Evolutionary conservation across 92 coral and sea anemone species (phyloP), one percentile per base, ranked within the genome.

Genomic region (Hydrozoanthus gracilis): DNA sequence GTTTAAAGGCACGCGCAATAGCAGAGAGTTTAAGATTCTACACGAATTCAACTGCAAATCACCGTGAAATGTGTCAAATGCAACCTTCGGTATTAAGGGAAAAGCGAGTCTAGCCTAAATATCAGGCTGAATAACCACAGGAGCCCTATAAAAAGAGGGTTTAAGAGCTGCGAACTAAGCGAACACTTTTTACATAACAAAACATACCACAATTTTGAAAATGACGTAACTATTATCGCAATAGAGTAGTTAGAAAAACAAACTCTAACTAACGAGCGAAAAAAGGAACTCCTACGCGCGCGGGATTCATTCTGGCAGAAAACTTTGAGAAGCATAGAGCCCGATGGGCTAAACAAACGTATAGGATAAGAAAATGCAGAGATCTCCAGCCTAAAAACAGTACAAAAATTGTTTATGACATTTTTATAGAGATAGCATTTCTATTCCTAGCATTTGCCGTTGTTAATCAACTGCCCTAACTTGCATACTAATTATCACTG

Each of bases 331-430:
- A 65, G 71, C 15, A 65, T 3, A 18, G 2, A 65, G 35, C 71
- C 71, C 35, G 35, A 65, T 65, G 71, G 71, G 35, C 71, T 65
- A 65, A 69, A 69, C 48, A 69, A 69, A 7, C 17, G 73, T 8
- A 39, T 18, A 69, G 46, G 73, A 8, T 15, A 69, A 27, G 44
- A 18, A 2, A 18, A 69, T 8, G 73, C 44, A 69, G 7, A 65
- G 18, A 65, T 14, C 18, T 18, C 10, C 7, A 39, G 8, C 73
- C 73, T 69, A 7, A 12, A 69, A 15, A 7, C 27, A 69, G 73
- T 69, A 17, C 73, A 69, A 69, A 18, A 4, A 39, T 69, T 69
- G 73, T 69, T 39, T 18, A 69, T 18, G 73, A 69, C 73, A 69
- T 69, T 18, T 69, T 6, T 69, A 6, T 4, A 7, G n/a, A 39